Base-by-base conservation (phyloP, 2,888 invertebrate genomes). In the Microdon myrmicae region DNA sequence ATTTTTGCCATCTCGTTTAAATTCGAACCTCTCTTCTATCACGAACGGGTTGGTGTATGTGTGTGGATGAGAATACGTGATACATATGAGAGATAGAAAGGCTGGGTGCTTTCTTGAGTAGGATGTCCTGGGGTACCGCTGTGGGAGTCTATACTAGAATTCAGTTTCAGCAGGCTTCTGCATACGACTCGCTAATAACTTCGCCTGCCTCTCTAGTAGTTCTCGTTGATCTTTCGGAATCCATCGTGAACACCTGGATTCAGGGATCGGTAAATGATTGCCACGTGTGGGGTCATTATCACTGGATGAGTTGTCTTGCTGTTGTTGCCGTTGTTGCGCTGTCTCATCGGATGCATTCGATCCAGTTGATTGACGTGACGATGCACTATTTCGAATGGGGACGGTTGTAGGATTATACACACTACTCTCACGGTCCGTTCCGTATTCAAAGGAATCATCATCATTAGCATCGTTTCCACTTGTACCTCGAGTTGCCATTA, bases 141-240 rank as follows among this genome's bases (percentile, higher is more conserved):
- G n/a, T 19, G 34, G 31, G 29, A 23, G 19, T 22, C 7, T 3
- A 45, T 31, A 67, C 71, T 75, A 77, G 53, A 78, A 76, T 71
- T 78, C 76, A 68, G 78, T 78, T 75, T 77, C 78, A 71, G 75
- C 75, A 55, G 76, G 76, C 45, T 64, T 59, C 31, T 69, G 69
- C 38, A 68, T 68, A 28, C 73, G 73, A 55, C 75, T 77, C 3
- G 77, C 74, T 38, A 77, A 70, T 44, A 77, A 59, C 41, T 74
- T 73, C 2, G 79, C 79, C 67, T 79, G 79, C 56, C 77, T 78
- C 66, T 78, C 75, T 32, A 79, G 71, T 49, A 79, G 71, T 55
- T 77, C 79, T 34, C 78, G 73, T 55, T 79, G 79, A 71, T 79
- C 77, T 68, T 77, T 77, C 41, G 79, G 79, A 67, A 77, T 71